Evolutionary conservation across 92 coral and sea anemone species (phyloP).

Genomic region (Metridium senile): DNA sequence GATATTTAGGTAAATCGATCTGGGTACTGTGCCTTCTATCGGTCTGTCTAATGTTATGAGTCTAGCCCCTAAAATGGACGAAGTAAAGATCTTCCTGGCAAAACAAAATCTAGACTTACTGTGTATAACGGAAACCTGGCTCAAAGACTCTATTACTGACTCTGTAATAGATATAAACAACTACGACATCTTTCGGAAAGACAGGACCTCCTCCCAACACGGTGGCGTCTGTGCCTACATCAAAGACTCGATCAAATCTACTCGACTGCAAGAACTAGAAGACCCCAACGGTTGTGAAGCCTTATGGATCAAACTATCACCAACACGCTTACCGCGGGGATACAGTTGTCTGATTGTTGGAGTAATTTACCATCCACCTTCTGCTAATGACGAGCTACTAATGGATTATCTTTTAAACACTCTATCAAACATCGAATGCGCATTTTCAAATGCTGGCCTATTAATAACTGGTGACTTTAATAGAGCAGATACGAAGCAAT

Average conservation of each 20-base stretch:
- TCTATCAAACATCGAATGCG: constrained; percentile 18
- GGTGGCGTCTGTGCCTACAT: constrained; percentile 45
- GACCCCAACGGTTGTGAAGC: constrained; percentile 25
- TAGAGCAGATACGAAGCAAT: constrained; percentile 10
- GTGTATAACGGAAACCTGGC: constrained; percentile 18
- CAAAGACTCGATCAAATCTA: too few species aligned
- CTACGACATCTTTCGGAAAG: constrained; percentile 18
- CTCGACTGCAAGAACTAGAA: constrained; percentile 9
- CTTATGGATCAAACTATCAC: constrained; percentile 32
- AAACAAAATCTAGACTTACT: constrained; percentile 14
- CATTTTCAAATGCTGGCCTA: constrained; percentile 20
- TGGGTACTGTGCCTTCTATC: too few species aligned
- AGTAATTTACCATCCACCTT: constrained; percentile 30
- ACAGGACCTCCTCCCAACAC: constrained; percentile 13
- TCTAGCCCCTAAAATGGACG: constrained; percentile 38
- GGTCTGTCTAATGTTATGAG: constrained; percentile 42
- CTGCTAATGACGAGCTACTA: constrained; percentile 12
- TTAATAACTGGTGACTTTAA: constrained; percentile 36
- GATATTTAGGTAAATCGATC: too few species aligned
- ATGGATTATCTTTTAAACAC: constrained; percentile 14
- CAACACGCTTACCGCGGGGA: constrained; percentile 39
- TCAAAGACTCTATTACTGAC: constrained; percentile 20
- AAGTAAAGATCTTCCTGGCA: constrained; percentile 25
- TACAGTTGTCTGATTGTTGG: constrained; percentile 18
- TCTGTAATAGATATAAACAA: constrained; percentile 21